Base-by-base conservation (phyloP, 1,140 invertebrate species). In the Trichonephila clavata region DNA sequence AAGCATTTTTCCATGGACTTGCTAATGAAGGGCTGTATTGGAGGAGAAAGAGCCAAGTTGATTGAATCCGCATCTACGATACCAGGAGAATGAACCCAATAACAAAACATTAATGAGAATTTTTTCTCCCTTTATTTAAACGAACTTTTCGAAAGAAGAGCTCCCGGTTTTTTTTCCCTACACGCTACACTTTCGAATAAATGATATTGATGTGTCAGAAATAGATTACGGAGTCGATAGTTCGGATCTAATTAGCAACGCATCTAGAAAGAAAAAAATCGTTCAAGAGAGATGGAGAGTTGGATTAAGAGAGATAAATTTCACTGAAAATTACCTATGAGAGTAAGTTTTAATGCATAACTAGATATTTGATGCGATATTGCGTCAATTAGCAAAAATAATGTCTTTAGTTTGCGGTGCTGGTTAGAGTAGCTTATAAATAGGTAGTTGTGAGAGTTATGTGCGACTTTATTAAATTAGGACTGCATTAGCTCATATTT, bases 91-190 rank as follows among this genome's bases (percentile, higher is more conserved):
- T 71, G 63, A 71, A 71, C 63, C 18, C 61, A 88, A 32, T 32
- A 88, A 65, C 61, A 88, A 88, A 88, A 88, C 65, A 88, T 88
- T 71, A 88, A 88, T 88, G 86, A 57, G 27, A 18, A 43, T n/a
- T 57, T 88, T 88, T 71, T 24, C 59, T 43, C 63, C 50, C 43
- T 68, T 88, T 88, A 63, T 88, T 88, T 57, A 83, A 59, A 57
- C 43, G 81, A 59, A 24, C 39, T 50, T n/a, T 83, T 20, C 21
- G 81, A 57, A 77, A 77, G 71, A 77, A 77, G 71, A 18, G 27
- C 43, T 24, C 2, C 43, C n/a, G 2, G 6, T 3, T 21, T 77
- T 24, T 57, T 84, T 84, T 83, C 24, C 59, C 7, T 77, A 18
- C 8, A n/a, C 27, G 43, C 21, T 57, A 84, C 24, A 68, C 24